Base-by-base conservation (phyloP, 2,113 vertebrate genomes). In the Kryptolebias marmoratus region DNA sequence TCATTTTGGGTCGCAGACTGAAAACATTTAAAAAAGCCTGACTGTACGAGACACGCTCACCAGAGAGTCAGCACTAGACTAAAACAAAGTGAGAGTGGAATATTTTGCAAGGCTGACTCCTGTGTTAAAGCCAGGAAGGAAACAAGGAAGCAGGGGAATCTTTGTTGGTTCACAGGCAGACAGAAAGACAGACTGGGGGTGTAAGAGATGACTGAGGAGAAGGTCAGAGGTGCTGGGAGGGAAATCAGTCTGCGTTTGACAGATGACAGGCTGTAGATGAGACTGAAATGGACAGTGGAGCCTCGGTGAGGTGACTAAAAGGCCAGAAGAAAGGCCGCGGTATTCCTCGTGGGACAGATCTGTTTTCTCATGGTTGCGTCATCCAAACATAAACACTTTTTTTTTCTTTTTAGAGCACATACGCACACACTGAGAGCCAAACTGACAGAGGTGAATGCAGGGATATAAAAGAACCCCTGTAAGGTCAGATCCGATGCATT, bases 391-490 rank as follows among this genome's bases (percentile, higher is more conserved):
- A 80, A 77, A 88, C 86, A 77, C 52, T 45, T 57, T 70, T 69
- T 58, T 7, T 61, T 62, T 64, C 68, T 64, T 75, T 72, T 74
- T 65, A 59, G 70, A 75, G 80, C 71, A 68, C 39, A 45, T 63
- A 61, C 60, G 57, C 80, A 58, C 69, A 68, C 68, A 59, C 69
- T 62, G 70, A 84, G 82, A 86, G 82, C 85, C 71, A 79, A 22
- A 77, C 73, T 71, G 74, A 84, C 65, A 78, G 68, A 80, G 64
- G 70, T 68, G 78, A 61, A 79, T 13, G 63, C 80, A 3, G 48
- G 71, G 79, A 79, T 92, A 91, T 90, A 87, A 92, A 91, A 89
- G 87, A 85, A 82, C 63, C 78, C 91, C 90, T 91, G 90, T 92
- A 80, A 91, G 84, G 87, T 91, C 84, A 88, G 84, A 77, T 84